Conservation (phyloP, 23 tunicate species). For the Styela plicata region DNA sequence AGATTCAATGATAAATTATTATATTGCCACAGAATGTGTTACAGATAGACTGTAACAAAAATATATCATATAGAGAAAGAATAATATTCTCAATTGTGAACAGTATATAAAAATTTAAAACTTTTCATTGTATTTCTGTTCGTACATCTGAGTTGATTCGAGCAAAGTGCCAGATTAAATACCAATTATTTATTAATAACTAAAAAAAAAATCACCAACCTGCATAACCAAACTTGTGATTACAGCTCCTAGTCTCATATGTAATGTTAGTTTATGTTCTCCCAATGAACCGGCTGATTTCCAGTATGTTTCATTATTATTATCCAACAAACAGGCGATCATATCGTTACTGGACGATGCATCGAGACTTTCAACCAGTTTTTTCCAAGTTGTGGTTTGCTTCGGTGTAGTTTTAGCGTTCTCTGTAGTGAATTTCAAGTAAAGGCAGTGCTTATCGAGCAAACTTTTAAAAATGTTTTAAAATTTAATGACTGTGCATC, state of each 20-base stretch:
- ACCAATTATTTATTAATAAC: too few relatives aligned
- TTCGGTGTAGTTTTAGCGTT: too few relatives aligned
- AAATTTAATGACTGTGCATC: too few relatives aligned
- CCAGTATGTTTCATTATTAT: conserved; percentile 42
- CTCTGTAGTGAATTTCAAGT: too few relatives aligned
- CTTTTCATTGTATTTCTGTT: neutral
- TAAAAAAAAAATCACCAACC: conserved; percentile 10
- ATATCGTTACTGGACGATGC: conserved; percentile 41
- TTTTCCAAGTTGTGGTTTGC: conserved; percentile 11
- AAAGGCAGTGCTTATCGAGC: too few relatives aligned
- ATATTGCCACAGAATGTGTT: too few relatives aligned
- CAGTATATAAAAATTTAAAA: neutral
- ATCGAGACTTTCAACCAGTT: conserved; percentile 10
- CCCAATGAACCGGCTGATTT: conserved; percentile 35
- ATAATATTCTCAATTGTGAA: neutral
- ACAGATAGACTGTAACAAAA: too few relatives aligned
- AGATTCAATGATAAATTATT: too few relatives aligned
- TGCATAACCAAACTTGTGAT: conserved; percentile 44
- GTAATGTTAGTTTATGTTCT: conserved; percentile 35
- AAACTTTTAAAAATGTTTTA: too few relatives aligned
- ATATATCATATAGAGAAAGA: too few relatives aligned
- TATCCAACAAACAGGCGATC: conserved; percentile 33
- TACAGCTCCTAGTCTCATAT: conserved; percentile 44
- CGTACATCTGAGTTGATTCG: neutral
- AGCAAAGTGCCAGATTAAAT: too few relatives aligned